Percentiles rank a stretch among this genome's conserved stretches.
Conservation (phyloP, 1,140 invertebrate genomes). For the Leptoteleia sp. region DNA sequence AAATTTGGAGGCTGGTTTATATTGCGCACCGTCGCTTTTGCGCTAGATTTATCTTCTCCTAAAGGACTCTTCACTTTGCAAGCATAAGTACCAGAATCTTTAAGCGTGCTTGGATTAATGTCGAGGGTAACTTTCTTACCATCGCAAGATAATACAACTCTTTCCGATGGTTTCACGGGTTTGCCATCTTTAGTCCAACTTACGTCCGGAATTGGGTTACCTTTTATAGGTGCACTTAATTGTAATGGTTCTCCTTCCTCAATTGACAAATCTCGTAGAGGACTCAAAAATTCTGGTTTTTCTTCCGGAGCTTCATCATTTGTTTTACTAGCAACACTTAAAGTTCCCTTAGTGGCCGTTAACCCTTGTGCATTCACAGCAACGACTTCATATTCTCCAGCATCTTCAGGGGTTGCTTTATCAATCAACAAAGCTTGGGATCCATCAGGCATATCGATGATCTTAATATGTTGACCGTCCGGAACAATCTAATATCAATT, state of each 20-base stretch:
- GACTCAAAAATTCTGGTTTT: constrained; percentile 87
- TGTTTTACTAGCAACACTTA: constrained; percentile 85
- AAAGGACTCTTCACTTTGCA: constrained; percentile 88
- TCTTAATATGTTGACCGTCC: constrained; percentile 86
- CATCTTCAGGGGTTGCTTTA: constrained; percentile 85
- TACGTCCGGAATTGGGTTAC: constrained; percentile 93
- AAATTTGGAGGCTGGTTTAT: constrained; percentile 90
- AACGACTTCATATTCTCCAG: constrained; percentile 88
- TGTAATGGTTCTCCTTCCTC: constrained; percentile 88
- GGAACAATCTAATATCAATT: constrained; percentile 82
- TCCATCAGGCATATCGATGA: constrained; percentile 86
- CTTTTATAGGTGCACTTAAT: constrained; percentile 86
- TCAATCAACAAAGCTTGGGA: constrained; percentile 85
- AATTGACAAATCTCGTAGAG: constrained; percentile 86
- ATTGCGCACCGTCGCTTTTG: constrained; percentile 88
- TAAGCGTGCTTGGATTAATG: constrained; percentile 86
- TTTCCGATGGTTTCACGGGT: constrained; percentile 84
- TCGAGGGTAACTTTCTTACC: constrained; percentile 89
- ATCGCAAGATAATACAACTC: constrained; percentile 88
- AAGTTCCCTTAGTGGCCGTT: constrained; percentile 85
- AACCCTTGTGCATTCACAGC: constrained; percentile 89
- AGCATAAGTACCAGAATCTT: constrained; percentile 89
- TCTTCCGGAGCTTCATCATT: constrained; percentile 85
- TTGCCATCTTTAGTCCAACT: constrained; percentile 91
- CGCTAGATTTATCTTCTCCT: constrained; percentile 86